A percentile compares a stretch with the other conserved stretches of the same genome.
Evolutionary conservation across 1,140 invertebrate genomes (phyloP).

Genomic region (Zaprionus nigranus): DNA sequence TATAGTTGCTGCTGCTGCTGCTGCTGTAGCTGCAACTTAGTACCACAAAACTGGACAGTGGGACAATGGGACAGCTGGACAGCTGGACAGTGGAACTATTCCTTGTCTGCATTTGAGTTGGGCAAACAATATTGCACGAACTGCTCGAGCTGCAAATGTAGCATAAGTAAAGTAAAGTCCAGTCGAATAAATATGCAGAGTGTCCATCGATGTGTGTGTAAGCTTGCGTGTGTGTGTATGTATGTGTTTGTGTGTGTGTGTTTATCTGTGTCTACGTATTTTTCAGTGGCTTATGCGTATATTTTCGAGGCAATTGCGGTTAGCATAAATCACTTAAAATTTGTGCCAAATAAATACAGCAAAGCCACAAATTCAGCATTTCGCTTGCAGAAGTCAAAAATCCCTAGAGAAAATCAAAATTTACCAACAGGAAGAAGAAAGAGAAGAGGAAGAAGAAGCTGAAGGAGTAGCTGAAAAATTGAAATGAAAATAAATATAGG

Average conservation of each 20-base stretch:
- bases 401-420: conserved; percentile 26
- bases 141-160: conserved; percentile 55
- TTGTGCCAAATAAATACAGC: conserved; percentile 78
- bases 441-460: conserved; percentile 13
- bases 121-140: conserved; percentile 64
- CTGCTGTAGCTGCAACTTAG: conserved; percentile 47
- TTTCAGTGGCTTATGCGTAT: conserved; percentile 62
- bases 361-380: conserved; percentile 70
- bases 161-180: conserved; percentile 79
- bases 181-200: conserved; percentile 74
- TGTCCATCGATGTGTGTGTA: conserved; percentile 25
- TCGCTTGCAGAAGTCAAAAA: conserved; percentile 64
- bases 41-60: conserved; percentile 28
- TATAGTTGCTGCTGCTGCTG: conserved; percentile 26
- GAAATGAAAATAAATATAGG: conserved; percentile 45
- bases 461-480: conserved; percentile 13
- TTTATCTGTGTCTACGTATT: conserved; percentile 47
- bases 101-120: conserved; percentile 59
- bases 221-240: not conserved
- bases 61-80: conserved; percentile 10
- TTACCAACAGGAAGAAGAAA: conserved; percentile 11
- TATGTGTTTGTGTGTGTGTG: conserved; percentile 1
- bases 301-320: conserved; percentile 70
- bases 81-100: conserved; percentile 16
- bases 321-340: conserved; percentile 82